phyloP scores from a whole-genome alignment of 2,113 vertebrate genomes.

The Ciconia maguari region DNA sequence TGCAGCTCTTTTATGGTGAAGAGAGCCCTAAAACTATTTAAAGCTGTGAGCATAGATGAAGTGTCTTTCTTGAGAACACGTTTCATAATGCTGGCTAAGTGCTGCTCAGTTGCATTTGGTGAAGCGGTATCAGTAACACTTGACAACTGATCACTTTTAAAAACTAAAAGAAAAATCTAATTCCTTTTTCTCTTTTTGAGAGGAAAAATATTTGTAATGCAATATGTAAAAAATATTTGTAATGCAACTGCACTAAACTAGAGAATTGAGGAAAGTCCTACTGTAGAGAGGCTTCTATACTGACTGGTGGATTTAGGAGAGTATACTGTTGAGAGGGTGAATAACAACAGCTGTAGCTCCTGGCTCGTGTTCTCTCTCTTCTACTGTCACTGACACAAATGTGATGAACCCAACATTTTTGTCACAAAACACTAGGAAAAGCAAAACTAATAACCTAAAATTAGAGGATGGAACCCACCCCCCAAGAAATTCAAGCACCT shows the following conservation, averaged over 20 bases:
- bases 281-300: neutral
- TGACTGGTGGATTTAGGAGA: neutral
- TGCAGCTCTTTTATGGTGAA: slow-evolving; percentile 32
- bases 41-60: slow-evolving; percentile 42
- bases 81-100: slow-evolving; percentile 57
- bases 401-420: neutral
- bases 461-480: neutral
- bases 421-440: neutral
- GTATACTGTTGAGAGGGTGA: neutral
- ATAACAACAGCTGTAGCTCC: neutral
- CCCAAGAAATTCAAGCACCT: neutral
- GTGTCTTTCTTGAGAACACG: slow-evolving; percentile 21
- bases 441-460: neutral
- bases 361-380: neutral
- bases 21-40: slow-evolving; percentile 54
- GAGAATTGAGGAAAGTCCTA: neutral
- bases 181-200: neutral
- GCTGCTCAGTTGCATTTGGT: slow-evolving; percentile 46
- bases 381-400: neutral
- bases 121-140: slow-evolving; percentile 22
- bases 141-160: slow-evolving; percentile 46
- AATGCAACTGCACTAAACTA: neutral
- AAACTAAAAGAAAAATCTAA: slow-evolving; percentile 12
- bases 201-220: neutral
- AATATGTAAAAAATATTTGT: neutral